phyloP scores from a whole-genome alignment of 2,113 vertebrate genomes.

The Epinephelus cyanopodus region DNA sequence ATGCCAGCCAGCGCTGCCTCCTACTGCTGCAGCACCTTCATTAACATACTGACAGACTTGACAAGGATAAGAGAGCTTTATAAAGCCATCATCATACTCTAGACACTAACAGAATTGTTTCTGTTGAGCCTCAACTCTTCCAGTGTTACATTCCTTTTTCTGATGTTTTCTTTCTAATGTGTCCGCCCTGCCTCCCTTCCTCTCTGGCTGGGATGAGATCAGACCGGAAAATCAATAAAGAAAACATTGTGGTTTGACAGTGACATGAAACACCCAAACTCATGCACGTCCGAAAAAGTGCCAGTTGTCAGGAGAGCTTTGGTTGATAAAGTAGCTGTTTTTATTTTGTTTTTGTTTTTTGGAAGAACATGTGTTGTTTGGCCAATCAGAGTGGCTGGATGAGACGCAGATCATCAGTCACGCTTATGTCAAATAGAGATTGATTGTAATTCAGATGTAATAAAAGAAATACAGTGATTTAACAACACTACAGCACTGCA shows the following conservation, averaged over 20 bases:
- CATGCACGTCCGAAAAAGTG: constrained; percentile 45
- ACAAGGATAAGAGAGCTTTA: constrained; percentile 57
- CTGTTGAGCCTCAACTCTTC: constrained; percentile 53
- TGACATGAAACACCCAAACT: constrained; percentile 68
- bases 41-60: constrained; percentile 66
- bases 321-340: constrained; percentile 56
- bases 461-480: constrained; percentile 8
- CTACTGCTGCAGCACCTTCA: constrained; percentile 58
- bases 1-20: constrained; percentile 54
- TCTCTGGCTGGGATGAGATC: constrained; percentile 63
- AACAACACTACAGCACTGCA: background rate
- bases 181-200: constrained; percentile 40
- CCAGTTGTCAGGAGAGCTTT: constrained; percentile 58
- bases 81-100: constrained; percentile 58
- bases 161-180: constrained; percentile 67
- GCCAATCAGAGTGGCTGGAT: constrained; percentile 9
- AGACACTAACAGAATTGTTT: constrained; percentile 49
- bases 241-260: constrained; percentile 72
- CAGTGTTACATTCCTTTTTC: constrained; percentile 60
- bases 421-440: constrained; percentile 21
- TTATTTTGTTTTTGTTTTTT: constrained; percentile 35
- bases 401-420: constrained; percentile 46
- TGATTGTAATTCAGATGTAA: constrained; percentile 48
- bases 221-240: constrained; percentile 77
- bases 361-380: constrained; percentile 14